Evolutionary conservation across 2,113 vertebrate genomes (phyloP).

Genomic region (Cochlearius cochlearius): DNA sequence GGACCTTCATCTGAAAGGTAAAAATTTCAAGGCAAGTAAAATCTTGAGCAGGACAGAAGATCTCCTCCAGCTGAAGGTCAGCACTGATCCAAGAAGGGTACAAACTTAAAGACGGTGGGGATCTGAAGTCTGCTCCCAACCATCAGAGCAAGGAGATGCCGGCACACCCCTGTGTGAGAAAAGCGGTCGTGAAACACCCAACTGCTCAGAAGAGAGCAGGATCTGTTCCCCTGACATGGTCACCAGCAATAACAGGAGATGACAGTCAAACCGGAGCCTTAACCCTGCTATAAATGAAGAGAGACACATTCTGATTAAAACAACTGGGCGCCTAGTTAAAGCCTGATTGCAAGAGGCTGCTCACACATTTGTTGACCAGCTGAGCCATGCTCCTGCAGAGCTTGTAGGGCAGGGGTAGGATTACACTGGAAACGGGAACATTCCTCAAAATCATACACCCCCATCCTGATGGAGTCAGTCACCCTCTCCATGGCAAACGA

Average conservation of each 20-base stretch:
- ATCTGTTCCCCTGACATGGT: fast-evolving
- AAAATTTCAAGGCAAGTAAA: not conserved
- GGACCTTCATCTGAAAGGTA: not conserved
- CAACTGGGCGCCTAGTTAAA: not conserved
- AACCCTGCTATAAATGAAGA: not conserved
- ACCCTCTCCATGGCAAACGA: not conserved
- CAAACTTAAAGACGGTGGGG: not conserved
- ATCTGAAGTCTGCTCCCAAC: not conserved
- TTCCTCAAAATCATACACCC: not conserved
- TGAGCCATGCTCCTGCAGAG: not conserved
- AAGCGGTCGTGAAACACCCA: not conserved
- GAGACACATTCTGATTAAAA: not conserved
- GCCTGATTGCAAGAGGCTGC: not conserved
- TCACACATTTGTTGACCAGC: not conserved
- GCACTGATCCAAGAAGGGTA: not conserved
- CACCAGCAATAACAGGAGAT: not conserved
- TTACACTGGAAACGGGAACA: not conserved
- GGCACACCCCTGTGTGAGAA: not conserved
- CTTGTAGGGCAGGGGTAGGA: not conserved
- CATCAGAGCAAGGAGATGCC: not conserved
- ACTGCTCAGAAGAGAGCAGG: not conserved
- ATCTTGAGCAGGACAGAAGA: not conserved
- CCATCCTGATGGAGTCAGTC: not conserved
- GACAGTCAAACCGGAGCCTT: not conserved
- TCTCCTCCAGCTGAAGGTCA: not conserved